Conservation (phyloP, 1,140 invertebrate genomes). For the Bombyx mandarina region DNA sequence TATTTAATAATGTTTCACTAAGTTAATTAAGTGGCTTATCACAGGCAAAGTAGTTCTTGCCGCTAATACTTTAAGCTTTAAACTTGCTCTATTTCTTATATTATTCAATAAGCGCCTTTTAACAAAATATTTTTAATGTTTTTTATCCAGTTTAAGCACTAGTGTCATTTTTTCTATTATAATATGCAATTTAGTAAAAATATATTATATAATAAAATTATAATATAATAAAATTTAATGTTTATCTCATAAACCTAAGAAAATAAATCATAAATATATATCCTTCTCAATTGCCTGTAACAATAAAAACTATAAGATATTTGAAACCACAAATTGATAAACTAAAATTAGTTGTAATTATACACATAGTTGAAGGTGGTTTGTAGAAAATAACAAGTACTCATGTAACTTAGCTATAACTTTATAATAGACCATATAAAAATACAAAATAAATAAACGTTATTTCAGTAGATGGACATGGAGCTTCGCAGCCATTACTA, state of each 20-base stretch:
- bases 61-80: conserved; percentile 45
- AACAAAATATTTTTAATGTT: conserved; percentile 32
- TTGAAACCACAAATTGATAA: background rate
- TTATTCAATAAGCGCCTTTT: conserved; percentile 31
- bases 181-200: no score
- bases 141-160: conserved; percentile 21
- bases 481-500: background rate
- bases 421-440: background rate
- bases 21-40: conserved; percentile 53
- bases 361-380: background rate
- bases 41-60: conserved; percentile 28
- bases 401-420: background rate
- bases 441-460: background rate
- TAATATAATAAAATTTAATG: no score
- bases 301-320: background rate
- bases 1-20: conserved; percentile 29
- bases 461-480: background rate
- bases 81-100: conserved; percentile 22
- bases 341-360: conserved; percentile 2
- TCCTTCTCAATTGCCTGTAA: conserved; percentile 4
- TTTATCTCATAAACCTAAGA: no score
- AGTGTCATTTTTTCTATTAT: background rate
- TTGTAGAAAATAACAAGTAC: background rate
- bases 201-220: no score
- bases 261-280: conserved; percentile 1